These are phyloP conservation scores for Calyptomena viridis DNA, from an alignment of 2,113 vertebrate species.

Conservation along the genomic window DNA sequence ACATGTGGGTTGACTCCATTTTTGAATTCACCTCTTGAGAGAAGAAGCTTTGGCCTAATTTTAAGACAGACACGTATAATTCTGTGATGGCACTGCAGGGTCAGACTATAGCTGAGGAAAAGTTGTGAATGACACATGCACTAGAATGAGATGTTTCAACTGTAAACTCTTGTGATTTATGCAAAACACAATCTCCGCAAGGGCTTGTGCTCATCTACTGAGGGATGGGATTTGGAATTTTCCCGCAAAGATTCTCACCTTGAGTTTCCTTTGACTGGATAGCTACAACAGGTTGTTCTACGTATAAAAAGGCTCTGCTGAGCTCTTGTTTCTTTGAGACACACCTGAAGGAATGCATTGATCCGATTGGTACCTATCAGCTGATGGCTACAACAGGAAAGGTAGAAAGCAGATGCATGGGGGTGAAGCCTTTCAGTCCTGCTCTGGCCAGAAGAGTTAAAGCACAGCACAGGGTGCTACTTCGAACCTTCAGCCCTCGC, in stretches of 20 bases:
- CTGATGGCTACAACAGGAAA: background rate
- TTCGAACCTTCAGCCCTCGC: background rate
- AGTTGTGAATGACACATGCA: background rate
- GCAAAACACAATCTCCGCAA: background rate
- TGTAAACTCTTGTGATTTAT: background rate
- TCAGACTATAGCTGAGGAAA: background rate
- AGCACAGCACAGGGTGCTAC: background rate
- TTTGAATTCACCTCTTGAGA: background rate
- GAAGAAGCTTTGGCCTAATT: background rate
- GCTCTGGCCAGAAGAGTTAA: background rate
- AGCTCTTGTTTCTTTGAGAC: background rate
- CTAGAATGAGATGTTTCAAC: background rate
- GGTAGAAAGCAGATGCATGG: background rate
- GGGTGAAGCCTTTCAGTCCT: background rate
- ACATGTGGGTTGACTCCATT: background rate
- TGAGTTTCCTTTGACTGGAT: background rate
- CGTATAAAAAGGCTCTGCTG: background rate
- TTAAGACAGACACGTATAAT: background rate
- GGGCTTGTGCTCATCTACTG: background rate
- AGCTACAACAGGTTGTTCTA: background rate
- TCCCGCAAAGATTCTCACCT: background rate
- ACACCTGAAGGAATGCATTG: background rate
- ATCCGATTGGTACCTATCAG: background rate
- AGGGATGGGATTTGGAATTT: background rate
- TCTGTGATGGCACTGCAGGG: background rate